phyloP scores from a whole-genome alignment of 1,140 invertebrate species.

The Ditylenchus dipsaci region DNA sequence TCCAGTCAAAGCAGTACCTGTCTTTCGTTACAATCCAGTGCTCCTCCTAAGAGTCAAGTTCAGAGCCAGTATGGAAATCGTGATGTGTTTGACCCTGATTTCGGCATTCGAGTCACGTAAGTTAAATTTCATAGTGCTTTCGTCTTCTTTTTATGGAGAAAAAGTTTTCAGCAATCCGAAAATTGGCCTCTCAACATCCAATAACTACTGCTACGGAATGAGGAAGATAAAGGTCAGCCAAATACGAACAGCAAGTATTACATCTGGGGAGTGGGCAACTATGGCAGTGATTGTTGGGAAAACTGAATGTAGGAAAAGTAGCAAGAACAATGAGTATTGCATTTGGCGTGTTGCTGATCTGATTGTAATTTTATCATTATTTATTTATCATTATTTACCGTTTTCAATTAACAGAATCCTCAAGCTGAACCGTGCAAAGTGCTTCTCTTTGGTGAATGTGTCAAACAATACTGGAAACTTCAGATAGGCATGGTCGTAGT shows the following conservation, averaged over 20 bases:
- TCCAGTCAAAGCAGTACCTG: no score
- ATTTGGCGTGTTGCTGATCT: conserved; percentile 45
- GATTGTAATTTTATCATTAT: conserved; percentile 26
- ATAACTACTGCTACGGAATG: conserved; percentile 28
- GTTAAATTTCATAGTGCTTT: neutral
- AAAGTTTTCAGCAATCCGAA: conserved; percentile 26
- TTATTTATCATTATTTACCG: neutral
- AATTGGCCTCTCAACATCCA: conserved; percentile 25
- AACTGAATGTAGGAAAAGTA: conserved; percentile 45
- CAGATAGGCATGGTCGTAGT: conserved; percentile 38
- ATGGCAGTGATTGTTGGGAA: conserved; percentile 54
- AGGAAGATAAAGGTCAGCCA: conserved; percentile 20
- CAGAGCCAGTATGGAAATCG: no score
- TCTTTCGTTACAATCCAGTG: no score
- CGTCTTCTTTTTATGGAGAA: neutral
- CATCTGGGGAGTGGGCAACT: conserved; percentile 35
- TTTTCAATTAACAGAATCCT: conserved; percentile 31
- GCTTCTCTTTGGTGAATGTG: conserved; percentile 51
- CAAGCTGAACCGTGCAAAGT: conserved; percentile 40
- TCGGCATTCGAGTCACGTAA: conserved; percentile 24
- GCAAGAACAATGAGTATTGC: conserved; percentile 53
- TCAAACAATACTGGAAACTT: conserved; percentile 51
- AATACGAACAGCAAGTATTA: neutral
- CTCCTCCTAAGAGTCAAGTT: no score
- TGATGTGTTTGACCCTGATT: conserved; percentile 18